A percentile compares a stretch with the other conserved stretches of the same genome.
These are phyloP conservation scores for Lycodopsis pacificus DNA, from an alignment of 2,797 vertebrate genomes.

Conservation along the genomic window DNA sequence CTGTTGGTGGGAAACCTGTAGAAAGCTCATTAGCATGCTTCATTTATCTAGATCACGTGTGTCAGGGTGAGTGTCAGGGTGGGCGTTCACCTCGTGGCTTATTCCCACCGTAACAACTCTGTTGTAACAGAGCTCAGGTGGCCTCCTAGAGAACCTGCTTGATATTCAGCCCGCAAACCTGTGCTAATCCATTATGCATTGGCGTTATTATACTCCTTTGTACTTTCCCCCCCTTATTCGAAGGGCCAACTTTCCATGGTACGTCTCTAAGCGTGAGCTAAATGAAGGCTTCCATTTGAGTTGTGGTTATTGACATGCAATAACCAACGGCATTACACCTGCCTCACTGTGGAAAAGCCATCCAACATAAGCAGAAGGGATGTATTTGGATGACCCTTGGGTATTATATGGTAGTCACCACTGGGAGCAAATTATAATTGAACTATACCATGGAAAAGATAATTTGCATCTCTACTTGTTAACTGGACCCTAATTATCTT, in stretches of 20 bases:
- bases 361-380: constrained; percentile 56
- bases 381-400: constrained; percentile 62
- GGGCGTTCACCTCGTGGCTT: constrained; percentile 71
- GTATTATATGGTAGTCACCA: constrained; percentile 64
- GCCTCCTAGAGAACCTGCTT: constrained; percentile 66
- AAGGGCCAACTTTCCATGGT: constrained; percentile 65
- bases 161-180: constrained; percentile 72
- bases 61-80: constrained; percentile 73
- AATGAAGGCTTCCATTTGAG: constrained; percentile 70
- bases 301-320: constrained; percentile 78
- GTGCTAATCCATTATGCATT: constrained; percentile 81
- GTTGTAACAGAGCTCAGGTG: constrained; percentile 75
- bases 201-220: constrained; percentile 74
- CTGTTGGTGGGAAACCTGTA: constrained; percentile 60
- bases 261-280: constrained; percentile 67
- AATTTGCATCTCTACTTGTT: constrained; percentile 79
- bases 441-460: constrained; percentile 74
- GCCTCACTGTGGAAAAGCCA: constrained; percentile 73
- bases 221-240: constrained; percentile 66
- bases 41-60: constrained; percentile 80
- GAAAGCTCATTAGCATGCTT: constrained; percentile 79
- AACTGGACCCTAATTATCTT: constrained; percentile 85
- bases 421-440: constrained; percentile 83
- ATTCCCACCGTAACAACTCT: constrained; percentile 77
- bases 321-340: constrained; percentile 73